phyloP scores from a whole-genome alignment of 2,888 invertebrate species.

The Cephus pulcher region DNA sequence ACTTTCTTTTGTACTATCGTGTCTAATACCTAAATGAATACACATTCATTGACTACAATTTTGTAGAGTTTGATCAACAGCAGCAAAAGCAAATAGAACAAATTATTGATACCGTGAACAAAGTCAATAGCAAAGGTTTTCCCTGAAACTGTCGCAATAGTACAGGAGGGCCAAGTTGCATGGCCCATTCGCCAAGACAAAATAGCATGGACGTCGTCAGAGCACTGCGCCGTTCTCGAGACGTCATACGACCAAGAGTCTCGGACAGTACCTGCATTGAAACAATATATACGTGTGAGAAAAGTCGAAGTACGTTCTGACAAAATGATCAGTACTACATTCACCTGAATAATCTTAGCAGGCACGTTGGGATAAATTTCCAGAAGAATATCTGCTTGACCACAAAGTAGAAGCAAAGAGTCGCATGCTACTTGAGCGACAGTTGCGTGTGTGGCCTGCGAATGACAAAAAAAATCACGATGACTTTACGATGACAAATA shows the following conservation, averaged over 20 bases:
- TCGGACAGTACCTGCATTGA: slow-evolving; percentile 65
- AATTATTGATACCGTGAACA: slow-evolving; percentile 74
- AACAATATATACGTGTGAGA: not conserved
- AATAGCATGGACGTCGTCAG: slow-evolving; percentile 85
- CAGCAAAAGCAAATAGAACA: not conserved
- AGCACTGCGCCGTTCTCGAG: slow-evolving; percentile 67
- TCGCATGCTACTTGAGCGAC: slow-evolving; percentile 90
- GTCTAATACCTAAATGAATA: slow-evolving; percentile 53
- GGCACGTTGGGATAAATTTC: slow-evolving; percentile 80
- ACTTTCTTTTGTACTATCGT: slow-evolving; percentile 60
- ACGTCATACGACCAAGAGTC: slow-evolving; percentile 69
- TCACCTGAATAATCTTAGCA: slow-evolving; percentile 72
- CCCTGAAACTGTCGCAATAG: slow-evolving; percentile 72
- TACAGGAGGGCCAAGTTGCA: slow-evolving; percentile 80
- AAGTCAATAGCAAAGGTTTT: slow-evolving; percentile 73
- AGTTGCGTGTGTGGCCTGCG: slow-evolving; percentile 65
- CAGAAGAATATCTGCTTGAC: slow-evolving; percentile 81
- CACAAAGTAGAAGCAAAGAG: slow-evolving; percentile 80
- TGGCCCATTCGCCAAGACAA: slow-evolving; percentile 94
- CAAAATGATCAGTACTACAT: not conserved
- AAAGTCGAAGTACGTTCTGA: not conserved
- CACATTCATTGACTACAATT: not conserved
- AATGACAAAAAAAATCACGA: slow-evolving; percentile 9
- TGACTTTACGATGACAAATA: not conserved
- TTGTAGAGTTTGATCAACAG: not conserved